Percentiles rank a stretch among this genome's conserved stretches.
Conservation (phyloP, 2,113 vertebrate species). For the Rhineura floridana region DNA sequence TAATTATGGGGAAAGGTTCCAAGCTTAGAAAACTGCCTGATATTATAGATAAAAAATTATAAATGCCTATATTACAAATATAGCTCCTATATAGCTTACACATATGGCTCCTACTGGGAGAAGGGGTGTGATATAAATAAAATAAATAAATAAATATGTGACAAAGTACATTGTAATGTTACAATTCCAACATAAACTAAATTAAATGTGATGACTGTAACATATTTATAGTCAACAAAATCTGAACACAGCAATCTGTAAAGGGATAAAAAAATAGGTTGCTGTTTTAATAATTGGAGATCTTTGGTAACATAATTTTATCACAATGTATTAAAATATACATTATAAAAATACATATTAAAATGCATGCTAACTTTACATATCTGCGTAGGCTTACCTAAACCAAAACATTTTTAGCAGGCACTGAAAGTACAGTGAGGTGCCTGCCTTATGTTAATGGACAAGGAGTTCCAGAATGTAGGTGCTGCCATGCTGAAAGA, state of each 20-base stretch:
- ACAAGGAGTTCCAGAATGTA: no score
- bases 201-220: constrained; percentile 1
- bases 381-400: no score
- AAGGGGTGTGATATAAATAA: no score
- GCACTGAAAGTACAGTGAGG: no score
- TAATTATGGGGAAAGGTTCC: neutral
- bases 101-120: no score
- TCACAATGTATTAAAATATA: neutral
- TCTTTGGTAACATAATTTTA: neutral
- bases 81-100: no score
- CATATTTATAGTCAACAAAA: neutral
- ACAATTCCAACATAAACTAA: neutral
- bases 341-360: neutral
- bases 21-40: neutral
- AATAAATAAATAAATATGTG: no score
- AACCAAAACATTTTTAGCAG: no score
- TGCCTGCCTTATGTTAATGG: no score
- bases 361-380: no score
- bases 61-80: neutral
- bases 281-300: neutral
- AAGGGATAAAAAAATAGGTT: neutral
- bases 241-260: neutral
- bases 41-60: neutral
- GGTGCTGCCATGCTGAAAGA: no score
- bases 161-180: neutral